Conservation (phyloP, 1,140 invertebrate genomes). For the Anastrepha obliqua region DNA sequence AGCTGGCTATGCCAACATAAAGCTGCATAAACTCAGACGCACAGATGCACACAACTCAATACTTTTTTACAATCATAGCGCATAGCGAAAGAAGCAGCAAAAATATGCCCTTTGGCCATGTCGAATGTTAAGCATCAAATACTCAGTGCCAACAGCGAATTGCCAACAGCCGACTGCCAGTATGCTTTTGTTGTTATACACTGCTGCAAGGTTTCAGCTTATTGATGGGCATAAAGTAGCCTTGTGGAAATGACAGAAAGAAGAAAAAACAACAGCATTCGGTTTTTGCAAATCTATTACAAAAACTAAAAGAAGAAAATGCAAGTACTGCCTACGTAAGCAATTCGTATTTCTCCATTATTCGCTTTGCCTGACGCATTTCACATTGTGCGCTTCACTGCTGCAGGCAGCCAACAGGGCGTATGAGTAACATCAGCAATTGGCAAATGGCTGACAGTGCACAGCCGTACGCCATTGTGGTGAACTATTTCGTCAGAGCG, state of each 20-base stretch:
- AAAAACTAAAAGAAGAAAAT: background rate
- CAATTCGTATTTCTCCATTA: slow-evolving; percentile 2
- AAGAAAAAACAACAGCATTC: background rate
- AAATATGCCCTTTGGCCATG: slow-evolving; percentile 20
- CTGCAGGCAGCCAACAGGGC: background rate
- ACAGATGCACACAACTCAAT: background rate
- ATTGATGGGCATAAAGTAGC: slow-evolving; percentile 40
- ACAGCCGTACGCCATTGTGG: background rate
- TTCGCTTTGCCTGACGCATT: slow-evolving; percentile 7
- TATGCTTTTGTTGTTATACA: too few species aligned
- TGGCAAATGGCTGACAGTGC: background rate
- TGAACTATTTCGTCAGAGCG: background rate
- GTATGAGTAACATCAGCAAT: slow-evolving; percentile 40
- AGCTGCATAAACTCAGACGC: background rate
- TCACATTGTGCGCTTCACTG: background rate
- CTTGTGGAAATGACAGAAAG: background rate
- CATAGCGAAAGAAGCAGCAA: background rate
- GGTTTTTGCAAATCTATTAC: slow-evolving; percentile 3
- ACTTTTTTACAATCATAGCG: background rate
- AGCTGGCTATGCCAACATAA: background rate
- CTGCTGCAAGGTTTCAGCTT: background rate
- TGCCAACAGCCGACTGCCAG: background rate
- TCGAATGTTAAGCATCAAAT: background rate
- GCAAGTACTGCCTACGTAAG: slow-evolving; percentile 20
- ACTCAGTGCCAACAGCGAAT: slow-evolving; percentile 1